Base-by-base conservation (phyloP, 2,113 vertebrate genomes). In the Hyaena hyaena region DNA sequence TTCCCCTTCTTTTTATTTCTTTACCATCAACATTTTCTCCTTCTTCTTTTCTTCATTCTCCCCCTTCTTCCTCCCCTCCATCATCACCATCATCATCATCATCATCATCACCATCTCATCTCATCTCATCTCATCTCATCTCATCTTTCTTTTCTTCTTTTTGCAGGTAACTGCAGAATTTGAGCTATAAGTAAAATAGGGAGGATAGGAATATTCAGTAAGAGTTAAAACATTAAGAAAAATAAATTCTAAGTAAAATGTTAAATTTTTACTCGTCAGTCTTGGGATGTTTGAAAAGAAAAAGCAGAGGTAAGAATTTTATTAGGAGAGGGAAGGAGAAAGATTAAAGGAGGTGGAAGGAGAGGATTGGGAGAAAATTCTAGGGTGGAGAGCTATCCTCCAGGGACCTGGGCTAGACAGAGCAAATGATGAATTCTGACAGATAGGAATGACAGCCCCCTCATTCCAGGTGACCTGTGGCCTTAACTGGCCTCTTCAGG, bases 161-260 rank as follows among this genome's bases (percentile, higher is more conserved):
- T 89, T 43, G 10, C 55, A 28, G 45, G 61, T 74, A 93, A 86
- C 39, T 92, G 93, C 10, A n/a, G 80, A 86, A 92, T 9, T n/a
- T 63, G n/a, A 92, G 28, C 89, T 86, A 68, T 33, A 91, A 23
- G 63, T 61, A 66, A 93, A 90, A 95, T n/a, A 39, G 31, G 26
- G 31, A 76, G 45, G 26, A 26, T 9, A 81, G 28, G 43, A n/a
- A 43, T 80, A 89, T 39, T 43, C 71, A 86, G 33, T 48, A 80
- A 74, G 39, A 33, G 33, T 91, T 93, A 68, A 93, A 96, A 91
- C n/a, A n/a, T 53, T 76, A 93, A 82, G 71, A 91, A 93, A 97
- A 95, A 68, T 73, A 79, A 63, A 81, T 65, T 66, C 39, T 58
- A 50, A 89, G 73, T 79, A 76, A 91, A 55, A 84, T 69, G 17